phyloP scores from a whole-genome alignment of 2,888 invertebrate genomes.

The Suillia variegata region DNA sequence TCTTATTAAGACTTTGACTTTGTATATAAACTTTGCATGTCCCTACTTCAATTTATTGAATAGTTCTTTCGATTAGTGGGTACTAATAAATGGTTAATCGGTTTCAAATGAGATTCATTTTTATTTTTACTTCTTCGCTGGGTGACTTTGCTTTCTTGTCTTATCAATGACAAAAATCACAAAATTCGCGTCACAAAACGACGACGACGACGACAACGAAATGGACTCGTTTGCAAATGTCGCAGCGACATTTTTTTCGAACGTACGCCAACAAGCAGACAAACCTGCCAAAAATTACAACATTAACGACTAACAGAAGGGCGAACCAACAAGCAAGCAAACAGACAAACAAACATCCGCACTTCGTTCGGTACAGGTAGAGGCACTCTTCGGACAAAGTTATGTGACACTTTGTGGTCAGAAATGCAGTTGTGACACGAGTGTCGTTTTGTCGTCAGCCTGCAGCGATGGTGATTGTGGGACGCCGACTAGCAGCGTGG shows the following conservation, averaged over 20 bases:
- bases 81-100: too few species aligned
- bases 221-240: background rate
- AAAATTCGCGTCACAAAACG: background rate
- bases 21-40: too few species aligned
- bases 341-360: background rate
- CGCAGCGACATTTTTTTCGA: background rate
- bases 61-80: too few species aligned
- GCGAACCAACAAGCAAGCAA: too few species aligned
- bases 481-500: too few species aligned
- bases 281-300: background rate
- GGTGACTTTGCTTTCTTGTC: background rate
- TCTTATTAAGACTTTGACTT: too few species aligned
- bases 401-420: background rate
- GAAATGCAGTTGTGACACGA: background rate
- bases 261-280: background rate
- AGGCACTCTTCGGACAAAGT: background rate
- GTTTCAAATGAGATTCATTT: too few species aligned
- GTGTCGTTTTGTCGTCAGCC: background rate
- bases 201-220: too few species aligned
- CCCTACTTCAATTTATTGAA: too few species aligned
- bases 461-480: background rate
- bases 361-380: too few species aligned
- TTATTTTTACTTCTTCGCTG: background rate
- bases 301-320: background rate
- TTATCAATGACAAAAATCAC: background rate